Base-by-base conservation (phyloP, 2,888 invertebrate species). In the Junonia oenone region DNA sequence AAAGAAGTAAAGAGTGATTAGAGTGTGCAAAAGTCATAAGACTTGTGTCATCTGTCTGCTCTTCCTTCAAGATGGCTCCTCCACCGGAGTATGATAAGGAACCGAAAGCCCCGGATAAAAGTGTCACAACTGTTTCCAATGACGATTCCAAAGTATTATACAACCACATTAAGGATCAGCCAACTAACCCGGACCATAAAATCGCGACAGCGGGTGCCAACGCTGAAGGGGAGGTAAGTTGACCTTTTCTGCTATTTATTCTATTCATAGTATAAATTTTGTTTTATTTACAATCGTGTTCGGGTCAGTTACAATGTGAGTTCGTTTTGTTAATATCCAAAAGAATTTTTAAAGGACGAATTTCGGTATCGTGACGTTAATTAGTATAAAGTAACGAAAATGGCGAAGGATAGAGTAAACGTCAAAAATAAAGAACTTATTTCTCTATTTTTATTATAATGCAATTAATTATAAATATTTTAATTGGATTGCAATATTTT, bases 51-150 rank as follows among this genome's bases (percentile, higher is more conserved):
- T 90, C 90, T 90, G 90, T 89, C 88, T 90, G 81, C 81, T 85
- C 86, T 89, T 87, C 90, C 87, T 87, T 85, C 91, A 93, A 93
- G 91, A 94, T 94, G 94, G 94, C 94, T 92, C 94, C 94, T 91
- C 93, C 93, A 86, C 94, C 94, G 87, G 93, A 94, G 86, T 93
- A 94, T 90, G 93, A 93, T 90, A 93, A 92, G 90, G 93, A 94
- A 91, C 93, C 94, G 65, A 94, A 94, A 90, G 93, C 94, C 77
- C 94, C 94, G 72, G 94, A 94, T 87, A 94, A 94, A 92, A 84
- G 81, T 83, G 76, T 75, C 64, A 75, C 81, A 69, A 79, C 72
- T 70, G 75, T 78, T 66, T 72, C 78, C 62, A 78, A 74, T 68
- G 87, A 92, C 68, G 91, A 91, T 74, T 80, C 88, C 55, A 91